These are phyloP conservation scores for Heliconius eleuchia DNA, from an alignment of 1,140 invertebrate genomes.

Conservation along the genomic window DNA sequence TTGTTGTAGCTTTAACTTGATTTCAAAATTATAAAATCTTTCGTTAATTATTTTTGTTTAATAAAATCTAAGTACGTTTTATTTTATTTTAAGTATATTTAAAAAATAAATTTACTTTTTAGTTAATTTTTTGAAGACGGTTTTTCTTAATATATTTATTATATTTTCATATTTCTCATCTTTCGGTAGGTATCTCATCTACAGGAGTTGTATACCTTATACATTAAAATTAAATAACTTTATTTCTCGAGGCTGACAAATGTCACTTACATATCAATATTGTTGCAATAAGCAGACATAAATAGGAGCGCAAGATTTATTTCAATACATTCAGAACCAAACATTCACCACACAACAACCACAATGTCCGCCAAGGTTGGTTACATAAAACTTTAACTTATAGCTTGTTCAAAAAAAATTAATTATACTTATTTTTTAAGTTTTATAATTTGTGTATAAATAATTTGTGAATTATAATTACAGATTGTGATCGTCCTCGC, in stretches of 20 bases:
- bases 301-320: slow-evolving; percentile 1
- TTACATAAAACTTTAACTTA: background rate
- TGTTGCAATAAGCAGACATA: background rate
- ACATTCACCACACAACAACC: slow-evolving; percentile 40
- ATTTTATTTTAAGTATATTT: too few relatives aligned
- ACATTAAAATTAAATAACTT: too few relatives aligned
- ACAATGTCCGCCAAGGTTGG: slow-evolving; percentile 61
- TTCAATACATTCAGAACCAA: slow-evolving; percentile 19
- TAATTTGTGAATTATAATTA: slow-evolving; percentile 27
- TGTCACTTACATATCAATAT: background rate
- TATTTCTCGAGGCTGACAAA: background rate
- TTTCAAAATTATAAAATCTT: too few relatives aligned
- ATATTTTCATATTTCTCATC: too few relatives aligned
- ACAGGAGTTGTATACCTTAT: too few relatives aligned
- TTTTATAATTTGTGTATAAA: background rate
- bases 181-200: background rate
- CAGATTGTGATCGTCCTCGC: slow-evolving; percentile 61
- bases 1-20: too few relatives aligned
- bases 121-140: too few relatives aligned
- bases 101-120: too few relatives aligned
- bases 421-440: background rate
- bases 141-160: too few relatives aligned
- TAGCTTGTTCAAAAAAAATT: background rate
- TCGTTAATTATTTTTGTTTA: too few relatives aligned
- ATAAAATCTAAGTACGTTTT: too few relatives aligned